Evolutionary conservation across 2,888 invertebrate genomes (phyloP).

Genomic region (Heliconius ismenius): DNA sequence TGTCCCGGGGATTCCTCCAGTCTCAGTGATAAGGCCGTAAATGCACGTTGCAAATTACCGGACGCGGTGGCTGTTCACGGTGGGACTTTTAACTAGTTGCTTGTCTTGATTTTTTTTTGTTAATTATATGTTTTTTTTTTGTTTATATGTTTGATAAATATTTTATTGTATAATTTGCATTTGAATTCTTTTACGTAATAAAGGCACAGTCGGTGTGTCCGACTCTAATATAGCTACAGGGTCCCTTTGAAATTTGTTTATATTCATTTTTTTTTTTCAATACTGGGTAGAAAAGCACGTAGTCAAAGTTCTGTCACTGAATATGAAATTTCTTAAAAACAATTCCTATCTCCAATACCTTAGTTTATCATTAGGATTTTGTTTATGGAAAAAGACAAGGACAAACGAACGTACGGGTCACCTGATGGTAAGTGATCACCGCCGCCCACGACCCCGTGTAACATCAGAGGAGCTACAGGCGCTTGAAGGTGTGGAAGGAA

Average conservation of each 20-base stretch:
- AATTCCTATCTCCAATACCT: no score
- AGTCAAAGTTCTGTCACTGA: no score
- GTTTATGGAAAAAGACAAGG: no score
- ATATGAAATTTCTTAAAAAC: no score
- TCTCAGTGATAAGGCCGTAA: slow-evolving; percentile 70
- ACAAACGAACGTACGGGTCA: no score
- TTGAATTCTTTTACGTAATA: neutral
- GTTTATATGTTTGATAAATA: neutral
- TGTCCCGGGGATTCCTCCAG: slow-evolving; percentile 68
- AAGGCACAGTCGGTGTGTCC: neutral
- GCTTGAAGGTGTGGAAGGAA: no score
- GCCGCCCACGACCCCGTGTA: no score
- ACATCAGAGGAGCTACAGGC: no score
- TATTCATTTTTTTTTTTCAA: neutral
- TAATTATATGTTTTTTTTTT: no score
- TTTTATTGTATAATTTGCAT: neutral
- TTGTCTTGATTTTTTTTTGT: slow-evolving; percentile 24
- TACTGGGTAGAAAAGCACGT: neutral
- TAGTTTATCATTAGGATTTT: no score
- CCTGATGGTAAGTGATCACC: no score
- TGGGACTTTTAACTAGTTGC: slow-evolving; percentile 48
- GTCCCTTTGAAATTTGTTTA: neutral
- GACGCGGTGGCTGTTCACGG: slow-evolving; percentile 63
- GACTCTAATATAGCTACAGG: neutral
- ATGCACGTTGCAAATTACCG: slow-evolving; percentile 72